Conservation (phyloP, 53 echinoderm and acorn worm genomes). For the Holothuria scabra region DNA sequence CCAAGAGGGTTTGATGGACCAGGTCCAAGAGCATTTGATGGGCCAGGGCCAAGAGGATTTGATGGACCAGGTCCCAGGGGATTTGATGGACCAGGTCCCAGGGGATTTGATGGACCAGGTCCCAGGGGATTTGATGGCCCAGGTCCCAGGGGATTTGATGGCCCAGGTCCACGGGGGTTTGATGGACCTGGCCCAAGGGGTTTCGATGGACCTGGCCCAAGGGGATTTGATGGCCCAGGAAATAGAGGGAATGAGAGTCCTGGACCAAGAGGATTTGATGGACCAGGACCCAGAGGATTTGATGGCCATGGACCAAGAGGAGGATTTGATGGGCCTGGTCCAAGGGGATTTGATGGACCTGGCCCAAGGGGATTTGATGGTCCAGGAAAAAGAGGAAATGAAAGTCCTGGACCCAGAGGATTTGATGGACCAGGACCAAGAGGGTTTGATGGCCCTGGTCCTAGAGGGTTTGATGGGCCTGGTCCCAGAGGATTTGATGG, state of each 20-base stretch:
- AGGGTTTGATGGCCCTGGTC: constrained; percentile 22
- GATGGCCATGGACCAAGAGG: constrained; percentile 53
- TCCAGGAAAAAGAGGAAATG: constrained; percentile 18
- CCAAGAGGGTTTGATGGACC: constrained; percentile 30
- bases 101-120: constrained; percentile 47
- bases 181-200: constrained; percentile 17
- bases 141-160: constrained; percentile 8
- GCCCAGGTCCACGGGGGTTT: constrained; percentile 23
- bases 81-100: constrained; percentile 45
- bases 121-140: constrained; percentile 22
- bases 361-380: constrained; percentile 43
- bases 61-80: constrained; percentile 38
- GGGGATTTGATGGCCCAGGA: constrained; percentile 34
- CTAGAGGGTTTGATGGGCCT: background rate
- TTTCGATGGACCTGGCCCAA: constrained; percentile 40
- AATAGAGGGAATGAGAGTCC: constrained; percentile 18
- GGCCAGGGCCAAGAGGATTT: constrained; percentile 21
- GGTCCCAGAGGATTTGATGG: constrained; percentile 46
- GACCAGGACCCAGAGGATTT: constrained; percentile 30
- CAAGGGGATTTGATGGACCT: constrained; percentile 1
- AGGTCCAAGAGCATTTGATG: constrained; percentile 20
- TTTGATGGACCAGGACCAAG: constrained; percentile 21
- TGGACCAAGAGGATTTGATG: constrained; percentile 33
- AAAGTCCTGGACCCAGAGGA: constrained; percentile 25
- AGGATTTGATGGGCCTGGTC: constrained; percentile 46